These are phyloP conservation scores for Kryptolebias ocellatus DNA, from an alignment of 2,797 vertebrate genomes.

Conservation along the genomic window DNA sequence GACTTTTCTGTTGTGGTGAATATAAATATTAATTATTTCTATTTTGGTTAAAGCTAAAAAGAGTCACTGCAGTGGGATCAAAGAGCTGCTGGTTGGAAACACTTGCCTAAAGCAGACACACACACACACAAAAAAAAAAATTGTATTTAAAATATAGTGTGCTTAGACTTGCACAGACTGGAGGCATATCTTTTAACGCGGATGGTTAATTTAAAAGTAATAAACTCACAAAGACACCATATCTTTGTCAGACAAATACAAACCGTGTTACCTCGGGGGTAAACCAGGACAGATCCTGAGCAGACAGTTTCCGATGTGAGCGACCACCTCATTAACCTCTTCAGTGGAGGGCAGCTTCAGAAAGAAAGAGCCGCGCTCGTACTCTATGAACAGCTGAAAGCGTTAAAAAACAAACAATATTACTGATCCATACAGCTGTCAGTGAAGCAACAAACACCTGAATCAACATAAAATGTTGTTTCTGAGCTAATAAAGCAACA, in stretches of 20 bases:
- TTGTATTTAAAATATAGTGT: too few relatives aligned
- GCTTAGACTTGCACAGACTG: too few relatives aligned
- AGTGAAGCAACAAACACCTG: neutral
- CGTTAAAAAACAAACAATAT: neutral
- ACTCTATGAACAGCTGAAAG: slow-evolving; percentile 83
- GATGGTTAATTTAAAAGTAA: neutral
- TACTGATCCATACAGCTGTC: neutral
- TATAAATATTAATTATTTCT: too few relatives aligned
- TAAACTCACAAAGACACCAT: neutral
- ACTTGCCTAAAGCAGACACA: too few relatives aligned
- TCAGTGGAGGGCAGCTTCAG: slow-evolving; percentile 90
- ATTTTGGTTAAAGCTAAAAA: too few relatives aligned
- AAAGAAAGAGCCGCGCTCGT: slow-evolving; percentile 88
- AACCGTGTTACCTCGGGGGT: slow-evolving; percentile 89
- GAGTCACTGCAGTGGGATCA: too few relatives aligned
- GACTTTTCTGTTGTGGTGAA: too few relatives aligned
- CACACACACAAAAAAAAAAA: too few relatives aligned
- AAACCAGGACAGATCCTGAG: slow-evolving; percentile 93
- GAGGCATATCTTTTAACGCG: too few relatives aligned
- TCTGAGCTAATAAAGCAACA: too few relatives aligned
- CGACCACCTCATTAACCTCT: slow-evolving; percentile 92
- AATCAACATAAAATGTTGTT: too few relatives aligned
- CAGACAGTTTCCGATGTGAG: slow-evolving; percentile 91
- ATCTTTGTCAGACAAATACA: neutral
- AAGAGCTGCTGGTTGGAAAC: too few relatives aligned